These are phyloP conservation scores for Laticauda colubrina DNA, from an alignment of 2,113 vertebrate genomes.

Conservation along the genomic window DNA sequence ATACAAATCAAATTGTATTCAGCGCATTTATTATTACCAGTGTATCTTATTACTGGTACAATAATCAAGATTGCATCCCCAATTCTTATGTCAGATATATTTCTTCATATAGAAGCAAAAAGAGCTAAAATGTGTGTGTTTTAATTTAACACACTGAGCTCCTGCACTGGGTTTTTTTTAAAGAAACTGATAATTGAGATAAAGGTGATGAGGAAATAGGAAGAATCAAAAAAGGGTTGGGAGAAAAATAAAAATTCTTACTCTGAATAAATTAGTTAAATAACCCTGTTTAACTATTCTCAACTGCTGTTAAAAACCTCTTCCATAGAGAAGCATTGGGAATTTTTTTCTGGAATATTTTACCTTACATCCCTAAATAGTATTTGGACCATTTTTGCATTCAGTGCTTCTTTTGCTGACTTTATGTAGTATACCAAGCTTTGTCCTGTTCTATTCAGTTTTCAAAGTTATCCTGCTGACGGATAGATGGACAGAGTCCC, in stretches of 20 bases:
- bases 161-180: background rate
- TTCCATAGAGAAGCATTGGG: background rate
- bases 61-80: background rate
- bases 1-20: background rate
- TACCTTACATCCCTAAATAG: background rate
- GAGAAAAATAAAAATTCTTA: background rate
- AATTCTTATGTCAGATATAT: background rate
- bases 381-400: background rate
- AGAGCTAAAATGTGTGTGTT: background rate
- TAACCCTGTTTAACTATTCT: background rate
- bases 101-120: constrained; percentile 31
- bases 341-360: background rate
- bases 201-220: background rate
- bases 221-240: background rate
- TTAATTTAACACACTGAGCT: background rate
- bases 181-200: background rate
- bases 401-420: background rate
- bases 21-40: background rate
- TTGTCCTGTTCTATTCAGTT: background rate
- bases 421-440: background rate
- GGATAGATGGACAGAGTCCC: background rate
- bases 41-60: background rate
- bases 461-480: background rate
- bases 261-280: background rate
- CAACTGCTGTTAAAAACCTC: background rate